phyloP scores from a whole-genome alignment of 2,113 vertebrate genomes.

The Nibea albiflora region DNA sequence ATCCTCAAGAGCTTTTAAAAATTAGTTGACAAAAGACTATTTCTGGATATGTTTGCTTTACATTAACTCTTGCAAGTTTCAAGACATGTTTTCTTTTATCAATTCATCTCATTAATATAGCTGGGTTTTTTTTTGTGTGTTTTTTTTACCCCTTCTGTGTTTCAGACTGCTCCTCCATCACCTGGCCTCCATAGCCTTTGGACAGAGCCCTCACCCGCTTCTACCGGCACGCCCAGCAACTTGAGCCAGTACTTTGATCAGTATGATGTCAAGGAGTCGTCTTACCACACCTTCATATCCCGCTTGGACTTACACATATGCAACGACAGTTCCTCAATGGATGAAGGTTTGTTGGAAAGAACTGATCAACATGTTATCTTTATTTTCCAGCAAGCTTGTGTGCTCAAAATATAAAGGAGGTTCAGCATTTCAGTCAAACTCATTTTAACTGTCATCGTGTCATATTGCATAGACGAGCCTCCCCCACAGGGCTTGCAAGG shows the following conservation, averaged over 20 bases:
- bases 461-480: constrained; percentile 79
- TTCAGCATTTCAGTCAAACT: constrained; percentile 13
- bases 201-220: constrained; percentile 86
- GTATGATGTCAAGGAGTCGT: constrained; percentile 95
- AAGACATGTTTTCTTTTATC: neutral
- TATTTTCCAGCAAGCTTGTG: neutral
- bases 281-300: constrained; percentile 97
- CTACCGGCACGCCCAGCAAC: constrained; percentile 83
- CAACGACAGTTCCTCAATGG: constrained; percentile 90
- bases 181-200: constrained; percentile 89
- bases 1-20: no score
- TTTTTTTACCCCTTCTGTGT: constrained; percentile 15
- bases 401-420: neutral
- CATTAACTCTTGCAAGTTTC: neutral
- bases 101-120: neutral
- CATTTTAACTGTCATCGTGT: constrained; percentile 26
- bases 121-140: no score
- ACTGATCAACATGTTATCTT: neutral
- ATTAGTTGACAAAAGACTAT: no score
- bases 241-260: constrained; percentile 94
- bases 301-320: constrained; percentile 97
- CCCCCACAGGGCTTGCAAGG: constrained; percentile 89
- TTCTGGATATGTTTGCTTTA: neutral
- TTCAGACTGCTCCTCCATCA: constrained; percentile 89
- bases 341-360: constrained; percentile 84